Conservation (phyloP, 1,140 invertebrate genomes). For the Orussus abietinus region DNA sequence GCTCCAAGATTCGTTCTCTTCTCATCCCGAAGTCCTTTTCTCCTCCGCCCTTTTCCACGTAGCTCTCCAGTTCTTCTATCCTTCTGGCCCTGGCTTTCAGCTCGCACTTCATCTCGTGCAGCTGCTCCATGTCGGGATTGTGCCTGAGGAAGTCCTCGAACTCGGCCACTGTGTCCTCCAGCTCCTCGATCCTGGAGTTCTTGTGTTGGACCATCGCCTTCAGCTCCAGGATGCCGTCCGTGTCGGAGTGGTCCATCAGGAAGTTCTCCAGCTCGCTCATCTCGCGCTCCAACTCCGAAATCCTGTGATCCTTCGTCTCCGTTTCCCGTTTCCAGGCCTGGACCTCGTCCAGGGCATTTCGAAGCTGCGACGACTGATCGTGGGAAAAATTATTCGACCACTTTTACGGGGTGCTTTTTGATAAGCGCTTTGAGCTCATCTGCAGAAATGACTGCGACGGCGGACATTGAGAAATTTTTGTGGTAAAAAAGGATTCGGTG, state of each 20-base stretch:
- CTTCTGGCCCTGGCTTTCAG: constrained; percentile 23
- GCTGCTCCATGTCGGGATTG: constrained; percentile 43
- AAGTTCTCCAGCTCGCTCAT: constrained; percentile 56
- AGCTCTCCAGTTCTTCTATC: constrained; percentile 37
- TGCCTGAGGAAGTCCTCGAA: constrained; percentile 33
- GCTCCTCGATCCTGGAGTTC: constrained; percentile 65
- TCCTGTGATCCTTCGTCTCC: constrained; percentile 52
- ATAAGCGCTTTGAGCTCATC: no score
- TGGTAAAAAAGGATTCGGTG: no score
- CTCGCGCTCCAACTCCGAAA: constrained; percentile 57
- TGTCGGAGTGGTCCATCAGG: constrained; percentile 55
- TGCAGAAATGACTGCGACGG: no score
- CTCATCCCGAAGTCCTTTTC: constrained; percentile 33
- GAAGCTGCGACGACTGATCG: no score
- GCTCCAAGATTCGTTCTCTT: constrained; percentile 35
- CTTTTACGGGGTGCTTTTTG: no score
- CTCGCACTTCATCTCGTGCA: constrained; percentile 34
- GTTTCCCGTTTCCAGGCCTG: constrained; percentile 51
- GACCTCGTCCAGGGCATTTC: no score
- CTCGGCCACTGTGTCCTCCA: constrained; percentile 59
- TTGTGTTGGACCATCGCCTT: constrained; percentile 54
- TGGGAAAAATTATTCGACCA: no score
- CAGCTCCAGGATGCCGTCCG: constrained; percentile 55
- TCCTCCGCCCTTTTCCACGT: constrained; percentile 33
- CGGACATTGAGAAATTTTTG: no score